Evolutionary conservation across 2,888 invertebrate genomes (phyloP).

Genomic region (Podabrus alpinus): DNA sequence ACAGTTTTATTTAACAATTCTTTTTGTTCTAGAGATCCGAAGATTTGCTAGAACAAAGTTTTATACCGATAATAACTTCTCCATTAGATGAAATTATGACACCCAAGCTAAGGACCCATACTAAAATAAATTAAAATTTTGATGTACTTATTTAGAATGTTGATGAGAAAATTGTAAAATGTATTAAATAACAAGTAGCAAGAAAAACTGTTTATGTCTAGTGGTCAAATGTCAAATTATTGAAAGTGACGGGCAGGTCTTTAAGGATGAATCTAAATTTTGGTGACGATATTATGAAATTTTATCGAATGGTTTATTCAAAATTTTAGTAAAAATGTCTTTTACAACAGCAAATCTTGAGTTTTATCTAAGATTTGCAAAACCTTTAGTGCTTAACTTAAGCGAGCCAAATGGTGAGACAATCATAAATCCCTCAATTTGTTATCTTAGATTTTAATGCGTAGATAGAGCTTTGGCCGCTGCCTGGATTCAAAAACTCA

Average conservation of each 20-base stretch:
- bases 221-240: background rate
- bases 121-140: background rate
- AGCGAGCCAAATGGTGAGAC: conserved; percentile 51
- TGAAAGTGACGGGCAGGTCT: background rate
- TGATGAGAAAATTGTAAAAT: background rate
- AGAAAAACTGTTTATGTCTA: background rate
- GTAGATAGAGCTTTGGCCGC: conserved; percentile 54
- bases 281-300: background rate
- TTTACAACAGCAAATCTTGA: conserved; percentile 44
- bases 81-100: background rate
- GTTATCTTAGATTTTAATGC: background rate
- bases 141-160: too few species aligned
- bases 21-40: background rate
- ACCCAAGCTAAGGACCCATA: background rate
- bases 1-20: background rate
- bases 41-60: background rate
- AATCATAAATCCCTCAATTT: background rate
- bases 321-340: background rate
- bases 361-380: conserved; percentile 55
- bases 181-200: background rate
- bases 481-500: conserved; percentile 55
- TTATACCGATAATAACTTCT: background rate
- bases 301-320: background rate
- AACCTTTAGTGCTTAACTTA: conserved; percentile 53
- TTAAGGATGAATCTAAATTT: conserved; percentile 14